These are phyloP conservation scores for Diloba caeruleocephala DNA, from an alignment of 2,888 invertebrate genomes.

Conservation along the genomic window DNA sequence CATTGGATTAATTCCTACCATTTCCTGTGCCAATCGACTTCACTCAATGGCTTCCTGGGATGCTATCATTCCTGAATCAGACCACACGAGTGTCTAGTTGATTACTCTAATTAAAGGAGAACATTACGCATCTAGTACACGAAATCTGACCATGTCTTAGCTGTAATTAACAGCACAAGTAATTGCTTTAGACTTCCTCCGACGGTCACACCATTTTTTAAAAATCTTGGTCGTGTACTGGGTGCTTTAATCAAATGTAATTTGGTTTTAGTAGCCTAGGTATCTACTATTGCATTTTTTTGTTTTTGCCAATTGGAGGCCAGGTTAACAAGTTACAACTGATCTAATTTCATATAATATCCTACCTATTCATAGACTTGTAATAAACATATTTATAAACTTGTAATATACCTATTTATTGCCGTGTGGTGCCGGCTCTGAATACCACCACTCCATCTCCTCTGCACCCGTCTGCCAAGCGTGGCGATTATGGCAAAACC, in stretches of 20 bases:
- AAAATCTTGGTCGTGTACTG: constrained; percentile 6
- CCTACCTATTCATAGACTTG: too few species aligned
- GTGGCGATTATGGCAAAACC: too few species aligned
- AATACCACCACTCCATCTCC: too few species aligned
- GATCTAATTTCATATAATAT: too few species aligned
- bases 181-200: constrained; percentile 22
- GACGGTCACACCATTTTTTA: constrained; percentile 13
- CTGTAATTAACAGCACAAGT: constrained; percentile 29
- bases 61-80: constrained; percentile 21
- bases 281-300: not conserved
- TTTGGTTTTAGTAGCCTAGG: constrained; percentile 5
- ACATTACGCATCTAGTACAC: constrained; percentile 30
- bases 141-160: constrained; percentile 28
- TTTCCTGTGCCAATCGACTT: constrained; percentile 15
- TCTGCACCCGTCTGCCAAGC: too few species aligned
- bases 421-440: too few species aligned
- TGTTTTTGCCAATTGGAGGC: constrained; percentile 7
- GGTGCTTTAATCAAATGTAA: constrained; percentile 9
- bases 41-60: constrained; percentile 14
- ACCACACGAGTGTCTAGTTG: constrained; percentile 30
- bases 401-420: too few species aligned
- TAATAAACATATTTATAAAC: too few species aligned
- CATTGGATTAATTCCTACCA: constrained; percentile 1
- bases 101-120: constrained; percentile 37
- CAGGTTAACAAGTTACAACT: too few species aligned